Conservation (phyloP, 2,113 vertebrate species). For the Cavia porcellus region DNA sequence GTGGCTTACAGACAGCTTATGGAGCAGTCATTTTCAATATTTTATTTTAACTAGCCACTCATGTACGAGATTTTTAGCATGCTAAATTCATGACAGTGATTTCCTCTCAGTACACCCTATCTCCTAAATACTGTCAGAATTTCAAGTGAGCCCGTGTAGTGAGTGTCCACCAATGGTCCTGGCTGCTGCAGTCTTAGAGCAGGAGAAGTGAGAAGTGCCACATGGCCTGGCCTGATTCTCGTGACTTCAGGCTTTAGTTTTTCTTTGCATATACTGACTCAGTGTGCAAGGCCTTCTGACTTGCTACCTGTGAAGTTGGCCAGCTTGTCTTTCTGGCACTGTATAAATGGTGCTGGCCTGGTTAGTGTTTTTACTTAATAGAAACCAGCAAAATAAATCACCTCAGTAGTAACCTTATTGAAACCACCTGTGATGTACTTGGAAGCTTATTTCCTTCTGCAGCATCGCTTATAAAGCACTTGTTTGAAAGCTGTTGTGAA, state of each 20-base stretch:
- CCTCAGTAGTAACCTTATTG: rapidly evolving
- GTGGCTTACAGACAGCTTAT: background rate
- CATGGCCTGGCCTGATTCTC: rapidly evolving
- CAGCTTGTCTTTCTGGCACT: background rate
- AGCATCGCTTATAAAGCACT: no score
- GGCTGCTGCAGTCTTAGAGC: rapidly evolving
- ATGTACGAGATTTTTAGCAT: background rate
- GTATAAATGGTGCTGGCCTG: background rate
- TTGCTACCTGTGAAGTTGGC: background rate
- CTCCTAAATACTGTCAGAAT: rapidly evolving
- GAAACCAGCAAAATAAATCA: background rate
- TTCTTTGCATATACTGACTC: background rate
- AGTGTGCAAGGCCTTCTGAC: background rate
- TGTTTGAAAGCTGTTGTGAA: background rate
- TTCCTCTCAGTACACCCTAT: rapidly evolving
- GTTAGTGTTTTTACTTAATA: background rate
- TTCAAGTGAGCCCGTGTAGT: background rate
- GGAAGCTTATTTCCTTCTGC: background rate
- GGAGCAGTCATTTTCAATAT: background rate
- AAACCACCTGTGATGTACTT: background rate
- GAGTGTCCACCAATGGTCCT: rapidly evolving
- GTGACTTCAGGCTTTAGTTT: background rate
- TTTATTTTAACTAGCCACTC: background rate
- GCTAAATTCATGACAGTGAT: background rate
- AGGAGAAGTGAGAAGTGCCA: background rate